phyloP scores from a whole-genome alignment of 2,888 invertebrate genomes.

The Mythimna loreyi region DNA sequence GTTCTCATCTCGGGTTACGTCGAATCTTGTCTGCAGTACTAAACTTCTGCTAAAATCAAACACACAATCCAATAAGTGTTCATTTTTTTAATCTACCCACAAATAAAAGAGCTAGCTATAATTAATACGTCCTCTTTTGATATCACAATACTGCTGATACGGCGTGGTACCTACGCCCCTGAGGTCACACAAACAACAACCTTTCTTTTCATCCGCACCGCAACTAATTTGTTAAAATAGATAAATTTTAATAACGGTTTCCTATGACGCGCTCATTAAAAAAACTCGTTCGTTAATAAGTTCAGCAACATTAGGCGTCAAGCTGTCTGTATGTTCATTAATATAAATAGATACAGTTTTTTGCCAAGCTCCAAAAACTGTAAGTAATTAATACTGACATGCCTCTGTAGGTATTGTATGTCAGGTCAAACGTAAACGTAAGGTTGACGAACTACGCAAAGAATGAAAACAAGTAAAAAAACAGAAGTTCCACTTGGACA shows the following conservation, averaged over 20 bases:
- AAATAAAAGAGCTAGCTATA: too few relatives aligned
- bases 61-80: too few relatives aligned
- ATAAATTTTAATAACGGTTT: slow-evolving; percentile 39
- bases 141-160: too few relatives aligned
- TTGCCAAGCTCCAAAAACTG: slow-evolving; percentile 64
- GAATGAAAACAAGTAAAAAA: slow-evolving; percentile 6
- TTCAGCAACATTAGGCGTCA: slow-evolving; percentile 55
- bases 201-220: slow-evolving; percentile 12
- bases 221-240: slow-evolving; percentile 43
- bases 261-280: slow-evolving; percentile 31
- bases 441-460: slow-evolving; percentile 66
- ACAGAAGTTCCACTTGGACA: slow-evolving; percentile 26
- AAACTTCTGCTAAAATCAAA: too few relatives aligned
- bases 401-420: slow-evolving; percentile 61
- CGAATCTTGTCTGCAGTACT: too few relatives aligned
- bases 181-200: slow-evolving; percentile 1
- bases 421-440: slow-evolving; percentile 48
- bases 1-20: too few relatives aligned
- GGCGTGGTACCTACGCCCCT: too few relatives aligned
- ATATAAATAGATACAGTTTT: slow-evolving; percentile 66
- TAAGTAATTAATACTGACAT: slow-evolving; percentile 70
- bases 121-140: too few relatives aligned
- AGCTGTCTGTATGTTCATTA: slow-evolving; percentile 56
- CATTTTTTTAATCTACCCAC: too few relatives aligned
- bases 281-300: slow-evolving; percentile 42